Evolutionary conservation across 2,113 vertebrate species (phyloP), one percentile per base, ranked within the genome.

Genomic region (Poeciliopsis prolifica): DNA sequence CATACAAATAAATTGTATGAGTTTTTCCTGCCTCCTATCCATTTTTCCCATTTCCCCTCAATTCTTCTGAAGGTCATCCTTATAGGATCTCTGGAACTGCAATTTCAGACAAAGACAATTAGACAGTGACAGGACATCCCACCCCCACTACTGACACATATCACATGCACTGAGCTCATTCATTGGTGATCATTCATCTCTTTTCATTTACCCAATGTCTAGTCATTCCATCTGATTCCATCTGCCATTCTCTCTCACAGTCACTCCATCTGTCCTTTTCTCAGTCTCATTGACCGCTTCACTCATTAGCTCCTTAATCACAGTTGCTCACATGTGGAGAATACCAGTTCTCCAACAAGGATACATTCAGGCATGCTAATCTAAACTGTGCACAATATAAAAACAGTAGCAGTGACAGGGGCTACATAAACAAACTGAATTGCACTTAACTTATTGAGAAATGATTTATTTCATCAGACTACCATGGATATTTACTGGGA

Each of bases 21-120:
- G 44, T 29, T 58, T 61, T 65, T 9, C 5, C 19, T 72, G 65
- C 63, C 61, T 28, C 26, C 65, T 40, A 75, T 79, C 71, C 66
- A 78, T 78, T 66, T 75, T 61, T 60, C 65, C 76, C 65, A 85
- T 84, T 85, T 75, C 26, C 70, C 44, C 61, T 79, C 70, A 64
- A 86, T 87, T 75, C 67, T 60, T 74, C 70, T 80, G 88, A 90
- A 90, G 86, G 88, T 92, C 87, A 88, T 62, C 67, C 58, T 87
- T 86, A 91, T 84, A 79, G 76, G 72, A 74, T 68, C 80, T 86
- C 71, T 81, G 42, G 74, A 84, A 87, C 78, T 77, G 65, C 80
- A 85, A 81, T 88, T 83, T 75, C 85, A 84, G 86, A 80, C 81
- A 86, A 86, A 88, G 86, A 70, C 87, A 87, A 89, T 92, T 86